Conservation (phyloP, 2,797 vertebrate genomes). For the Pseudochaenichthys georgianus region DNA sequence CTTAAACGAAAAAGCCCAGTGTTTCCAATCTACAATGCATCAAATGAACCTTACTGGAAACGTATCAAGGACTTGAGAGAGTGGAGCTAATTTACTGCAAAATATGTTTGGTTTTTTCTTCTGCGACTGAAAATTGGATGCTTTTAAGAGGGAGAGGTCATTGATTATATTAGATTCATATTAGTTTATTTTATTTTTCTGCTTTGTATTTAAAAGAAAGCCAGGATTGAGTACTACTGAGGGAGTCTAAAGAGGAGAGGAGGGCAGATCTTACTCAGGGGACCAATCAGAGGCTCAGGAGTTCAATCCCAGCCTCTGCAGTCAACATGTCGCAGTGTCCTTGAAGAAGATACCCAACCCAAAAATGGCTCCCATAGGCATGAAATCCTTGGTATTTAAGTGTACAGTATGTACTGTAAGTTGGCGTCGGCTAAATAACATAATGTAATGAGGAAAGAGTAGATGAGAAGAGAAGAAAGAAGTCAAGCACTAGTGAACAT, state of each 20-base stretch:
- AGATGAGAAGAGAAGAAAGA: too few relatives aligned
- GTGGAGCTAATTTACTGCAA: constrained; percentile 38
- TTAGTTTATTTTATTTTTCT: constrained; percentile 20
- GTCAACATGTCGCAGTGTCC: too few relatives aligned
- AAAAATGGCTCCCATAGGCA: too few relatives aligned
- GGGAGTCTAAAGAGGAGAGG: background rate
- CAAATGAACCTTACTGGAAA: constrained; percentile 35
- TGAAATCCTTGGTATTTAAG: too few relatives aligned
- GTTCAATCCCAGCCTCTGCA: too few relatives aligned
- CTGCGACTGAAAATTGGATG: constrained; percentile 45
- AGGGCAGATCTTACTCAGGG: too few relatives aligned
- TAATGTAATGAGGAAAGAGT: too few relatives aligned
- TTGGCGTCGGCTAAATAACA: too few relatives aligned
- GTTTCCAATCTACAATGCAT: constrained; percentile 14
- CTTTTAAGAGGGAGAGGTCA: constrained; percentile 22
- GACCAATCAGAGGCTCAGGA: too few relatives aligned
- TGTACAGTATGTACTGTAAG: too few relatives aligned
- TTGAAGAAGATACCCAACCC: too few relatives aligned
- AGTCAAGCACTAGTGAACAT: constrained; percentile 8
- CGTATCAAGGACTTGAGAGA: constrained; percentile 14
- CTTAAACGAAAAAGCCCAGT: background rate
- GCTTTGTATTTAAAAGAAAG: constrained; percentile 32
- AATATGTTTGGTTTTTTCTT: constrained; percentile 33
- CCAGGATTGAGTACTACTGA: constrained; percentile 6
- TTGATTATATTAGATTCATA: constrained; percentile 14